Conservation (phyloP, 2,797 vertebrate genomes). For the Pristis pectinata region DNA sequence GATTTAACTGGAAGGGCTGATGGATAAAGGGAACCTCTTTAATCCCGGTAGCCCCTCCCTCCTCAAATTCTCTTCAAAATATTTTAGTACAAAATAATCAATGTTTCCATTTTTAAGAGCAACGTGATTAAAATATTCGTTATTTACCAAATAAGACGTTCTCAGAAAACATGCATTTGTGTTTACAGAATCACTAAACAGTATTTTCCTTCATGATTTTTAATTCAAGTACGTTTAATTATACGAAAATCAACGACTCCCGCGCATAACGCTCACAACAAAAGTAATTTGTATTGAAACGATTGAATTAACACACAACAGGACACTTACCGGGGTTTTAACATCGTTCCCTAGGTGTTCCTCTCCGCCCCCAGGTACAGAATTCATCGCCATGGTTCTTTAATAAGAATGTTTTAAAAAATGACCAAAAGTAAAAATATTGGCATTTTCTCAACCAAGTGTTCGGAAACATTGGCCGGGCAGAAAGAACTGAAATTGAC, state of each 20-base stretch:
- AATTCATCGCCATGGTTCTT: conserved; percentile 70
- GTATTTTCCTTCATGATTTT: background rate
- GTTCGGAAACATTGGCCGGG: background rate
- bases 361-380: conserved; percentile 60
- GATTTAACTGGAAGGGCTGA: background rate
- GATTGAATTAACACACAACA: conserved; percentile 36
- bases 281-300: conserved; percentile 42
- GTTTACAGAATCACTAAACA: background rate
- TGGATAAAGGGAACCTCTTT: conserved; percentile 25
- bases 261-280: background rate
- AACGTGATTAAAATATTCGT: background rate
- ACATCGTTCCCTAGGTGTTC: conserved; percentile 55
- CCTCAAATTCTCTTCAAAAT: background rate
- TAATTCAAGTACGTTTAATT: background rate
- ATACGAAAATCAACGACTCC: background rate
- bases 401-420: conserved; percentile 47
- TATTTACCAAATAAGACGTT: background rate
- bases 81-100: background rate
- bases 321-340: conserved; percentile 67
- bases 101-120: background rate
- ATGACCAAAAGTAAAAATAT: background rate
- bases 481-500: background rate
- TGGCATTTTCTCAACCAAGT: background rate
- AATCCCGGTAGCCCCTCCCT: conserved; percentile 43
- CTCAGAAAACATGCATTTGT: background rate